These are phyloP conservation scores for Calonectris borealis DNA, from an alignment of 2,113 vertebrate species.

Conservation along the genomic window DNA sequence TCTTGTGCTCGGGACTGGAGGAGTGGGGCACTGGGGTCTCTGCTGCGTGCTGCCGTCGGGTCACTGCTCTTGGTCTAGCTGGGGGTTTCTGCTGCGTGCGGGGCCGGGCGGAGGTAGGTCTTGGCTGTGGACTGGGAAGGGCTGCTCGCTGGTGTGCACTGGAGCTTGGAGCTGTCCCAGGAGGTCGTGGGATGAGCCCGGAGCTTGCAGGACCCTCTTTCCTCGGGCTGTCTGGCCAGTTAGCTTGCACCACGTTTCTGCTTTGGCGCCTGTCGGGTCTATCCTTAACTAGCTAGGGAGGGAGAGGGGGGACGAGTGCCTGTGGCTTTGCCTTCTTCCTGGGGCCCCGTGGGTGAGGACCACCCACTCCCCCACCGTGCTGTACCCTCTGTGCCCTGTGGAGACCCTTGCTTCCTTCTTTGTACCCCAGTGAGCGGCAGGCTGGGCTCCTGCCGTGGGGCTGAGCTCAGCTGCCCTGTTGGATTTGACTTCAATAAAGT, in stretches of 20 bases:
- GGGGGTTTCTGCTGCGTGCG: background rate
- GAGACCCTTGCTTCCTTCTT: background rate
- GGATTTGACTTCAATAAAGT: conserved; percentile 76
- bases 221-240: background rate
- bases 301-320: background rate
- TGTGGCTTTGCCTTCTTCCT: conserved; percentile 6
- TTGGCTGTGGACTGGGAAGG: background rate
- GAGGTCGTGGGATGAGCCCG: background rate
- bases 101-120: background rate
- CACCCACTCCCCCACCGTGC: background rate
- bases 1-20: background rate
- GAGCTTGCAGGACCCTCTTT: conserved; percentile 31
- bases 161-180: conserved; percentile 13
- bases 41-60: background rate
- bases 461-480: conserved; percentile 46
- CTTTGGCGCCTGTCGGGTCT: conserved; percentile 43
- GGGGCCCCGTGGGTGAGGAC: background rate
- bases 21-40: background rate
- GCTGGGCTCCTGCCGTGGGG: conserved; percentile 39
- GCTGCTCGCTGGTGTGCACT: conserved; percentile 37
- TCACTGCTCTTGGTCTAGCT: background rate
- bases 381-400: background rate
- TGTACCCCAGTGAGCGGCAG: conserved; percentile 12
- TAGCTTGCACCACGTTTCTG: conserved; percentile 28
- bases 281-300: conserved; percentile 17